Base-by-base conservation (phyloP, 2,113 vertebrate genomes). In the Plotosus lineatus region DNA sequence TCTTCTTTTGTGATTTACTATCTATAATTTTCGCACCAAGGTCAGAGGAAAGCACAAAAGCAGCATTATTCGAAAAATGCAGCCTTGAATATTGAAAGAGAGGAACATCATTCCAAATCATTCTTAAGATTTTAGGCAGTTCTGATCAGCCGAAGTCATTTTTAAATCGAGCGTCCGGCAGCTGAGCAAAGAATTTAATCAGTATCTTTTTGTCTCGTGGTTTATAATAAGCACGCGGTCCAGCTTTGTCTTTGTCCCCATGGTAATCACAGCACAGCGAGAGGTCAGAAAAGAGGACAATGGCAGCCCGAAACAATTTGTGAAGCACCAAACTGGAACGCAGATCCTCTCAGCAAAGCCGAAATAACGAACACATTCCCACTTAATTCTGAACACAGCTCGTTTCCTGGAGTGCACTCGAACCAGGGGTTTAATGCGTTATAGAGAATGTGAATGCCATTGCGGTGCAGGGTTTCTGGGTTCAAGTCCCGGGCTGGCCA, bases 261-360 rank as follows among this genome's bases (percentile, higher is more conserved):
- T 92, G 88, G 90, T 17, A 85, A 92, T 89, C 38, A 82, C 44
- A 72, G 53, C 28, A 44, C 26, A 21, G 50, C 11, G 21, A 9
- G 73, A 42, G n/a, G 56, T 48, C 33, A 65, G 23, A 31, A 33
- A 63, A 14, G 55, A 33, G 6, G 38, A 44, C 38, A 93, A 89
- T 91, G 91, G 90, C 10, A 88, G 91, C 92, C 92, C 90, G 93
- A 93, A 92, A 91, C 90, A 91, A 92, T 92, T 93, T 92, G 87
- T 90, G 91, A 90, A 88, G 90, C 92, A 90, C 89, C 91, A 91
- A 92, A 91, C 91, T 90, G 89, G 89, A 92, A 91, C 89, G 90
- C 90, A 93, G 93, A 92, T 93, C 92, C 89, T 91, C 92, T 94
- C 93, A 93, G 89, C 87, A 81, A 66, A 87, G 86, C 82, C 74